These are phyloP conservation scores for Toxonevra muliebris DNA, from an alignment of 2,888 invertebrate species.

Conservation along the genomic window DNA sequence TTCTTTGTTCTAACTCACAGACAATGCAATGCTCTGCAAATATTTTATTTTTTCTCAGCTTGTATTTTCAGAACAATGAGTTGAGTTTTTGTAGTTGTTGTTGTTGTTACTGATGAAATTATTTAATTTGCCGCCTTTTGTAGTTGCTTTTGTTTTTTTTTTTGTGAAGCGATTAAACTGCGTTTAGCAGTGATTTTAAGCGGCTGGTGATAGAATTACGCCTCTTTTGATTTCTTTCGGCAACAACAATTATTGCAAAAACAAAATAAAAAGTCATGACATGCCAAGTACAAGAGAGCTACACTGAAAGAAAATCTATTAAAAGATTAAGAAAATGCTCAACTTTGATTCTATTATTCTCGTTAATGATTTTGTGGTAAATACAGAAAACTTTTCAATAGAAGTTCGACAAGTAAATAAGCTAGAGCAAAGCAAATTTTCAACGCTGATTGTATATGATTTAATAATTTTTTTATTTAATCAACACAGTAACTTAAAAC, in stretches of 20 bases:
- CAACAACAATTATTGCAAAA: background rate
- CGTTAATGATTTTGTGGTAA: no score
- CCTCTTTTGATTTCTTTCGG: constrained; percentile 55
- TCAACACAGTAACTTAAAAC: constrained; percentile 33
- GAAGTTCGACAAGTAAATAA: no score
- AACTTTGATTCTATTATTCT: no score
- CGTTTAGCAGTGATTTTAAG: background rate
- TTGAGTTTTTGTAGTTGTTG: constrained; percentile 10
- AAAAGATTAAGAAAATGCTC: no score
- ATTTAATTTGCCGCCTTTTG: no score
- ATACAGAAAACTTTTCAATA: no score
- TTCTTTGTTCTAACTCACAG: constrained; percentile 20
- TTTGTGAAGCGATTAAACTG: background rate
- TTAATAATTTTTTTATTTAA: background rate
- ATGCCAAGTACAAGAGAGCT: no score
- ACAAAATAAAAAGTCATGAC: background rate
- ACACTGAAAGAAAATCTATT: no score
- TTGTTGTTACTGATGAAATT: no score
- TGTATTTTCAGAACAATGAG: constrained; percentile 16
- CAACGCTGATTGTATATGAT: no score
- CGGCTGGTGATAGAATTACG: constrained; percentile 58
- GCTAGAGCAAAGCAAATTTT: no score
- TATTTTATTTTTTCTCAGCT: constrained; percentile 5
- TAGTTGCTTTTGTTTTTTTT: background rate
- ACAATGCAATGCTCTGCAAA: constrained; percentile 21